A percentile compares a stretch with the other conserved stretches of the same genome.
Evolutionary conservation across 2,888 invertebrate genomes (phyloP).

Genomic region (Phalera bucephala): DNA sequence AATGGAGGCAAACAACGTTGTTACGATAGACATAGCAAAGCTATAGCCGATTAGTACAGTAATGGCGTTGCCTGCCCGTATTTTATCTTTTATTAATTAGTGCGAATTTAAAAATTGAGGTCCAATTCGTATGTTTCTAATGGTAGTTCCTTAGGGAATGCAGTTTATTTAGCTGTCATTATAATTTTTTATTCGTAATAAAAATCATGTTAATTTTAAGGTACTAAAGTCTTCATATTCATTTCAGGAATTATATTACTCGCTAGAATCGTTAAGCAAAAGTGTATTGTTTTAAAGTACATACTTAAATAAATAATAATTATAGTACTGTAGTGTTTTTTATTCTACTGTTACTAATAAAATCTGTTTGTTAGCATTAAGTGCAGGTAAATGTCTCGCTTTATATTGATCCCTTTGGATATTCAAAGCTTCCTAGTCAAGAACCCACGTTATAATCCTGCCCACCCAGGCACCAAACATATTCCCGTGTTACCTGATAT

Average conservation of each 20-base stretch:
- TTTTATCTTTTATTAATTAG: slow-evolving; percentile 63
- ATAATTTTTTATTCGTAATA: slow-evolving; percentile 64
- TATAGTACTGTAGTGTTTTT: slow-evolving; percentile 49
- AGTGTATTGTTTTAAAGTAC: slow-evolving; percentile 75
- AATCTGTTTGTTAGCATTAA: slow-evolving; percentile 35
- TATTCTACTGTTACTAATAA: slow-evolving; percentile 23
- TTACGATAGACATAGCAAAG: slow-evolving; percentile 33
- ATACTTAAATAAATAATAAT: slow-evolving; percentile 74
- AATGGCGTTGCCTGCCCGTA: slow-evolving; percentile 41
- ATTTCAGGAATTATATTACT: slow-evolving; percentile 74
- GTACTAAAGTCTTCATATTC: slow-evolving; percentile 66
- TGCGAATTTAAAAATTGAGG: slow-evolving; percentile 76
- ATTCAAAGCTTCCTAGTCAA: slow-evolving; percentile 67
- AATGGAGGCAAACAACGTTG: slow-evolving; percentile 33
- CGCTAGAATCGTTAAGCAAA: slow-evolving; percentile 79
- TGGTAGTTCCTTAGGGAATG: slow-evolving; percentile 62
- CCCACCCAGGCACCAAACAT: slow-evolving; percentile 60
- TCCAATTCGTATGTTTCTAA: slow-evolving; percentile 79
- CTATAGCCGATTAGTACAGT: slow-evolving; percentile 35
- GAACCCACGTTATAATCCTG: slow-evolving; percentile 78
- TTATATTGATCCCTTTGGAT: slow-evolving; percentile 39
- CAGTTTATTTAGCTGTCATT: slow-evolving; percentile 43
- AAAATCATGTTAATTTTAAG: slow-evolving; percentile 78
- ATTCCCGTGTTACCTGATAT: slow-evolving; percentile 75
- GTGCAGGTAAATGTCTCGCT: slow-evolving; percentile 52